phyloP scores from a whole-genome alignment of 1,140 invertebrate species.

The Sarcophaga peregrina region DNA sequence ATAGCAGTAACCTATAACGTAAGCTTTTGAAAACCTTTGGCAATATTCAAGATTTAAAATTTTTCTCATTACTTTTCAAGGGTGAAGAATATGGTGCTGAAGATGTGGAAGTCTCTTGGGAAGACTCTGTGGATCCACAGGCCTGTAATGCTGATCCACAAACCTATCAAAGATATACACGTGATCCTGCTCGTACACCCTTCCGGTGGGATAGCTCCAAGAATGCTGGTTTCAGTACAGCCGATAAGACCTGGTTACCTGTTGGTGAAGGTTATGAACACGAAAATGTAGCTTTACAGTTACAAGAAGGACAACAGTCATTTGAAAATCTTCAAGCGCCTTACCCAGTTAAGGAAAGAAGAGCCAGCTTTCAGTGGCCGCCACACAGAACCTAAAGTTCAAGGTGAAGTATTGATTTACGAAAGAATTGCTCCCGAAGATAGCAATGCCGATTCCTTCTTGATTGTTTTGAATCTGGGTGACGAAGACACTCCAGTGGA shows the following conservation, averaged over 20 bases:
- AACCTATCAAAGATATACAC: constrained; percentile 50
- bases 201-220: constrained; percentile 73
- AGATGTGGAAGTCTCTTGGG: constrained; percentile 69
- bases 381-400: constrained; percentile 13
- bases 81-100: constrained; percentile 84
- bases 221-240: constrained; percentile 72
- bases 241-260: constrained; percentile 74
- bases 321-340: constrained; percentile 49
- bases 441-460: constrained; percentile 10
- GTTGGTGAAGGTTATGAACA: constrained; percentile 68
- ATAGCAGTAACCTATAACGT: constrained; percentile 76
- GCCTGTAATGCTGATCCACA: constrained; percentile 45
- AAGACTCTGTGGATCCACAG: constrained; percentile 62
- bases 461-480: constrained; percentile 45
- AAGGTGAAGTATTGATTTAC: constrained; percentile 49
- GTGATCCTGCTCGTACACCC: constrained; percentile 72
- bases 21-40: constrained; percentile 6
- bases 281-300: constrained; percentile 67
- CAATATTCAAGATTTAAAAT: neutral
- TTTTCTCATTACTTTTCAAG: constrained; percentile 57
- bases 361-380: constrained; percentile 47
- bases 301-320: constrained; percentile 45
- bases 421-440: constrained; percentile 21
- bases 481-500: neutral
- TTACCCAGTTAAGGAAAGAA: constrained; percentile 35